Conservation (phyloP, 37 sponge, comb jelly and placozoan species). For the Agelas oroides region DNA sequence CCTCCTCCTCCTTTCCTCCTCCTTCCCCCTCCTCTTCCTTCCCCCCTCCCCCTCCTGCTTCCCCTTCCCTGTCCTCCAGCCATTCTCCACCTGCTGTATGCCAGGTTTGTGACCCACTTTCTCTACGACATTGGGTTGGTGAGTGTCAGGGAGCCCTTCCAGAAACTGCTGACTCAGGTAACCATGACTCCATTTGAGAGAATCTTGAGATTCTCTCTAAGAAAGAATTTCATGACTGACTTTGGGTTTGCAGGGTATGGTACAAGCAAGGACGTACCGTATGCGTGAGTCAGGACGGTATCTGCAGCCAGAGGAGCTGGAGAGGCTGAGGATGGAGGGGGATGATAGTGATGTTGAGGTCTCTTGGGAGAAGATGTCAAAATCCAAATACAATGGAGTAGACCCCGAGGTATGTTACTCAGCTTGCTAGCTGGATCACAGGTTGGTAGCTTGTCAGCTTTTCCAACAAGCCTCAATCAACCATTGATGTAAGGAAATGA, state of each 20-base stretch:
- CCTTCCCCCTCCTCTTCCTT: neutral
- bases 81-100: slow-evolving; percentile 87
- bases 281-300: slow-evolving; percentile 41
- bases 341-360: slow-evolving; percentile 31
- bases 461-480: too few species aligned
- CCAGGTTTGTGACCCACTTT: slow-evolving; percentile 87
- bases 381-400: slow-evolving; percentile 90
- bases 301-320: slow-evolving; percentile 62
- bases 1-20: neutral
- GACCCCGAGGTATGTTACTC: slow-evolving; percentile 66
- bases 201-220: neutral
- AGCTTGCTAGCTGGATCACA: too few species aligned
- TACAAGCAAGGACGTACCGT: slow-evolving; percentile 73
- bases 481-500: too few species aligned
- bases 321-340: slow-evolving; percentile 19
- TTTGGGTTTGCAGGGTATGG: slow-evolving; percentile 77
- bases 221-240: neutral
- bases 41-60: neutral
- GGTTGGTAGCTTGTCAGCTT: too few species aligned
- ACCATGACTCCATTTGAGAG: too few species aligned
- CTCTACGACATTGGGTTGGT: slow-evolving; percentile 77
- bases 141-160: slow-evolving; percentile 77
- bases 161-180: slow-evolving; percentile 79
- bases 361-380: slow-evolving; percentile 95
- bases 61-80: slow-evolving; percentile 35